Base-by-base conservation (phyloP, 1,140 invertebrate genomes). In the Pseudomyrmex sp. region DNA sequence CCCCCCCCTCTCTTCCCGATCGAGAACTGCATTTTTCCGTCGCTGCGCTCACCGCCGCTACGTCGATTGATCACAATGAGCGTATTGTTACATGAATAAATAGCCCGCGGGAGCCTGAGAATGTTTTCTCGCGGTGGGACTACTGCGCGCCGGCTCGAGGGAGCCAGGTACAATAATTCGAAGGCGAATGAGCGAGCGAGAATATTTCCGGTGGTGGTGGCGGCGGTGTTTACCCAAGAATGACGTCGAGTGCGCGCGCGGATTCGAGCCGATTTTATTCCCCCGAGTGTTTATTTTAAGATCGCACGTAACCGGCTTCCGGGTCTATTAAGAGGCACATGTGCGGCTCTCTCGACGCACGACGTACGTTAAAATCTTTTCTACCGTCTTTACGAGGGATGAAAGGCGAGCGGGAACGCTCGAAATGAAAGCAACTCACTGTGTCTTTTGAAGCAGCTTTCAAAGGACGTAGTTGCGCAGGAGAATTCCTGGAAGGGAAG, bases 221-320 rank as follows among this genome's bases (percentile, higher is more conserved):
- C 85, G 70, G 75, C 35, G 59, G 70, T 87, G 86, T 87, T 87
- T 87, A 87, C 68, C 66, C 73, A 87, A 72, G 80, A 69, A 70
- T 82, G 85, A 87, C 86, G 80, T 87, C 44, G 70, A 87, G 86
- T 84, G 65, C 86, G 72, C 69, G 70, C 65, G 50, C 59, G 5
- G 82, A 87, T 83, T 79, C 65, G 35, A 58, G 76, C 52, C 76
- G 76, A 80, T 80, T 80, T 80, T 80, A 80, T 80, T 80, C 66
- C 20, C 44, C 54, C 76, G 66, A 72, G 66, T 80, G 76, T 80
- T 80, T 80, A 80, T 80, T 80, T 80, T 80, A 80, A 72, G 66
- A 72, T 72, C 76, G 74, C 61, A 50, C 59, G 54, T 72, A 80
- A 52, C 23, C n/a, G 20, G 54, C 56, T 80, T 80, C 76, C 76